Evolutionary conservation across 2,797 vertebrate species (phyloP).

Genomic region (Distichodus sexfasciatus): DNA sequence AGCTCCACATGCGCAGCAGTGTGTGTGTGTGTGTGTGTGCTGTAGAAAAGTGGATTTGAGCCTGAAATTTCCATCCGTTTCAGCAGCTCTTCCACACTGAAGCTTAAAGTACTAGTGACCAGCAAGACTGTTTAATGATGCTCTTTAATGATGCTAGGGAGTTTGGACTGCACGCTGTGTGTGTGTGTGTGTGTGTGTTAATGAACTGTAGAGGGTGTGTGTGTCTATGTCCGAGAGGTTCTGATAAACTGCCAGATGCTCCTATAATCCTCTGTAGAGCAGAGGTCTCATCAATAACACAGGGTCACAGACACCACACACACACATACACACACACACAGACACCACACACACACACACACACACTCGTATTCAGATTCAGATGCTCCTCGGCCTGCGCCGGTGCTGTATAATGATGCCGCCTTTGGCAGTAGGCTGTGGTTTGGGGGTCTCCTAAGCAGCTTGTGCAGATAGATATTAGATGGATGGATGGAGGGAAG

Average conservation of each 20-base stretch:
- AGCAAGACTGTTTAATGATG: conserved; percentile 33
- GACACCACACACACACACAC: conserved; percentile 5
- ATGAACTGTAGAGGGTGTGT: conserved; percentile 34
- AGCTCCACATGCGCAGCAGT: not conserved
- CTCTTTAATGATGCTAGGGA: conserved; percentile 36
- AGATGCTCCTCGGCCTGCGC: conserved; percentile 21
- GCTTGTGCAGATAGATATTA: conserved; percentile 48
- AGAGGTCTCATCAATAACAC: conserved; percentile 37
- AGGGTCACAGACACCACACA: too few relatives aligned
- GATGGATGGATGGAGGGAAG: conserved; percentile 33
- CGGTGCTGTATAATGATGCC: conserved; percentile 29
- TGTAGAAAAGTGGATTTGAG: too few relatives aligned
- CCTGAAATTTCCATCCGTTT: not conserved
- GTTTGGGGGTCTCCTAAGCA: conserved; percentile 44
- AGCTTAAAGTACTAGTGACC: conserved; percentile 10
- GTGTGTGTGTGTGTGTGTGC: not conserved
- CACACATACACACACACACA: conserved; percentile 21
- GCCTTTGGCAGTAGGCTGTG: conserved; percentile 27
- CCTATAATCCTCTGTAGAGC: conserved; percentile 26
- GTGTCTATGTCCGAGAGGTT: conserved; percentile 33
- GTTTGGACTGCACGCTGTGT: conserved; percentile 20
- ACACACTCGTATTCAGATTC: conserved; percentile 3
- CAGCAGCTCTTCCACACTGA: not conserved
- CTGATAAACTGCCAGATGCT: conserved; percentile 48
- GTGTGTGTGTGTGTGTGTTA: conserved; percentile 26